These are phyloP conservation scores for Hesperia comma DNA, from an alignment of 2,888 invertebrate species.

Conservation along the genomic window DNA sequence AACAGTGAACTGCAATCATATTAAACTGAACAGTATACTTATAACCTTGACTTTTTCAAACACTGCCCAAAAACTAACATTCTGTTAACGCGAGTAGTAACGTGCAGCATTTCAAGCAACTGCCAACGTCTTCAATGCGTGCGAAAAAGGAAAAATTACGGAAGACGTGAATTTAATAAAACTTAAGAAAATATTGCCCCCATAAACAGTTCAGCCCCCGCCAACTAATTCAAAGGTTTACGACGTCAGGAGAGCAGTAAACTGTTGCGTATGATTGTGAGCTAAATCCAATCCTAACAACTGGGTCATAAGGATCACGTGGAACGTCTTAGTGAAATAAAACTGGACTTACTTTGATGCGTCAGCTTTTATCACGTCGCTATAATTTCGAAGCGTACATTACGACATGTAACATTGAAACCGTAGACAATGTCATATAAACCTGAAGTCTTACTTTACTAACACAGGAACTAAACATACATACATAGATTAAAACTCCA, in stretches of 20 bases:
- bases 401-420: neutral
- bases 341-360: neutral
- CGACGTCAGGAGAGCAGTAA: slow-evolving; percentile 41
- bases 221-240: slow-evolving; percentile 45
- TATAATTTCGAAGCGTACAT: neutral
- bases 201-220: slow-evolving; percentile 40
- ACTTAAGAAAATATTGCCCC: slow-evolving; percentile 27
- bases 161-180: slow-evolving; percentile 27
- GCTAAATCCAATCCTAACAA: neutral
- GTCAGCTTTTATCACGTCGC: neutral
- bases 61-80: neutral
- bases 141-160: neutral
- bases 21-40: too few relatives aligned
- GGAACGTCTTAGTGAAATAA: neutral
- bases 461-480: too few relatives aligned
- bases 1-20: too few relatives aligned
- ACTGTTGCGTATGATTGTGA: slow-evolving; percentile 22
- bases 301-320: neutral
- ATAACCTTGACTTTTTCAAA: too few relatives aligned
- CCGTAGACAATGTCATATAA: neutral
- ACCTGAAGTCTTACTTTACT: neutral
- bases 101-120: neutral
- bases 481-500: too few relatives aligned
- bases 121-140: neutral
- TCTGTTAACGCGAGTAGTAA: neutral